Conservation (phyloP, 2,888 invertebrate species). For the Therioaphis trifolii region DNA sequence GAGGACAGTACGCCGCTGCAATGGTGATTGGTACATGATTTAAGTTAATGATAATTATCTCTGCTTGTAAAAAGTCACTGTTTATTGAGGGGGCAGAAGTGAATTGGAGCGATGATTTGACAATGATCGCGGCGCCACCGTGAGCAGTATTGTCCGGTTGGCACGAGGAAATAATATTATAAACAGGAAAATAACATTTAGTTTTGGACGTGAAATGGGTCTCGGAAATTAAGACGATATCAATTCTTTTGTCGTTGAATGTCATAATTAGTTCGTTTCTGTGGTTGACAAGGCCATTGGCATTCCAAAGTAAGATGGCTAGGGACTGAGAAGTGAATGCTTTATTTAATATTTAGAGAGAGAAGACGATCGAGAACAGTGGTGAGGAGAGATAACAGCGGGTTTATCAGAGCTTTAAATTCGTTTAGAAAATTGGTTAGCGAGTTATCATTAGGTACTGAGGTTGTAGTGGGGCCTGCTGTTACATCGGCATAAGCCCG, state of each 20-base stretch:
- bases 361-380: background rate
- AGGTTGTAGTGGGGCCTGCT: background rate
- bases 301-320: too few species aligned
- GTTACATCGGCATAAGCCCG: background rate
- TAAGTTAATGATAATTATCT: background rate
- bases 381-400: constrained; percentile 1
- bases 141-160: constrained; percentile 11
- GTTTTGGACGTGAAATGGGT: constrained; percentile 15
- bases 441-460: background rate
- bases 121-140: background rate
- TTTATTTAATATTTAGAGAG: constrained; percentile 2
- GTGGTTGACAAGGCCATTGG: too few species aligned
- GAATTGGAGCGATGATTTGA: background rate
- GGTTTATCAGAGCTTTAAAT: too few species aligned
- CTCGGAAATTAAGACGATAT: too few species aligned
- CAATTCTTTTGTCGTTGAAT: constrained; percentile 26
- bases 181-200: too few species aligned
- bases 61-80: background rate
- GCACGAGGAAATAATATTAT: background rate
- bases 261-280: too few species aligned
- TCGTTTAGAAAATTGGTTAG: constrained; percentile 2
- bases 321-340: too few species aligned
- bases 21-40: constrained; percentile 3
- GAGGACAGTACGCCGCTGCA: constrained; percentile 18
- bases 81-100: background rate